Percentiles rank a stretch among this genome's conserved stretches.
Evolutionary conservation across 2,113 vertebrate genomes (phyloP).

Genomic region (Pica pica): DNA sequence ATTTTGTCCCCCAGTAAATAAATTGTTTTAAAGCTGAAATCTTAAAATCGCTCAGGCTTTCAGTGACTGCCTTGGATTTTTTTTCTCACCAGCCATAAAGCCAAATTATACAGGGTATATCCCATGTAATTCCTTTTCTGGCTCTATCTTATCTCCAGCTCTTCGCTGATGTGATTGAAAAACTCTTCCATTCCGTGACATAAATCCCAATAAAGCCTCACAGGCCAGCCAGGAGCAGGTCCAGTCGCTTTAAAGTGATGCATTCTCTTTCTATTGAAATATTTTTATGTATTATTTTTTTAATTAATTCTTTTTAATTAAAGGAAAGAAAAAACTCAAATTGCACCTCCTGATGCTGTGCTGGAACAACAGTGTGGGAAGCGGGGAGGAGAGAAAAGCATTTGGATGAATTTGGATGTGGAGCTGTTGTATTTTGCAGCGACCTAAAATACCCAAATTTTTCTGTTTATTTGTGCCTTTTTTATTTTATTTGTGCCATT

Average conservation of each 20-base stretch:
- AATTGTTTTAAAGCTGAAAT: background rate
- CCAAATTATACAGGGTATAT: constrained; percentile 26
- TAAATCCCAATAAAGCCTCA: background rate
- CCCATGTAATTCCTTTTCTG: constrained; percentile 34
- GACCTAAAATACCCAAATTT: background rate
- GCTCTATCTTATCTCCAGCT: constrained; percentile 23
- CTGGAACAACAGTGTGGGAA: background rate
- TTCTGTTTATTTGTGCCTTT: background rate
- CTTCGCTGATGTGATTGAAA: constrained; percentile 47
- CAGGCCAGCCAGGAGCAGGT: background rate
- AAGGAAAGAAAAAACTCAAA: background rate
- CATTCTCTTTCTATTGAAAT: background rate
- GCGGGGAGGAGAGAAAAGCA: background rate
- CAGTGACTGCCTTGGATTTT: background rate
- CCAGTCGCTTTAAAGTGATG: background rate
- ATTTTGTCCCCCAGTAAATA: background rate
- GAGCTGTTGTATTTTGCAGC: background rate
- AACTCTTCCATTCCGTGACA: background rate
- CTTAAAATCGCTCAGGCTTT: background rate
- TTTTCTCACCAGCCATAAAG: background rate
- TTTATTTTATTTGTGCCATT: background rate
- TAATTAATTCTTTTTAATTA: background rate
- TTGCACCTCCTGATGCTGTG: background rate
- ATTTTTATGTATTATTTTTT: background rate
- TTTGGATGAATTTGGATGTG: background rate